These are phyloP conservation scores for Lepilemur ruficaudatus DNA, from an alignment of 2,797 vertebrate genomes.

Conservation along the genomic window DNA sequence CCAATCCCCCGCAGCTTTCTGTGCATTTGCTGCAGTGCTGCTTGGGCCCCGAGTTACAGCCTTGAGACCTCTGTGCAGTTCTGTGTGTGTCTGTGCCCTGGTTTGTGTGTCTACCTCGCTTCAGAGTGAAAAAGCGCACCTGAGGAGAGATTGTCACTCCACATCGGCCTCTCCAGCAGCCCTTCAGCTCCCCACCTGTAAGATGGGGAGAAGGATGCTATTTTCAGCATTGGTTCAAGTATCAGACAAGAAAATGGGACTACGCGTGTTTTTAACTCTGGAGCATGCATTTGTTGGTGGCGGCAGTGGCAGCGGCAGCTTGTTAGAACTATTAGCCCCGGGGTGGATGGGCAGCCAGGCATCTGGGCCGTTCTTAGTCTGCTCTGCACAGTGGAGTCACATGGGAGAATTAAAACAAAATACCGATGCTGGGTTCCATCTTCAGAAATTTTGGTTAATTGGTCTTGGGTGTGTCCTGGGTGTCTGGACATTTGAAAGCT, in stretches of 20 bases:
- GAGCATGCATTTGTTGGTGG: rapidly evolving
- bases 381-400: not conserved
- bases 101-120: not conserved
- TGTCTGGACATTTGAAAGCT: not conserved
- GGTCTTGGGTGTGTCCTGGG: not conserved
- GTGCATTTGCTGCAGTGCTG: not conserved
- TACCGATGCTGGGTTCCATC: not conserved
- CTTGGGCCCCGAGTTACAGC: not conserved
- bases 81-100: not conserved
- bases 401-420: not conserved
- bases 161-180: not conserved
- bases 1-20: not conserved
- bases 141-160: not conserved
- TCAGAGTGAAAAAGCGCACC: not conserved
- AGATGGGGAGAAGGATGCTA: not conserved
- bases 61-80: not conserved
- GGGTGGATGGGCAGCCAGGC: not conserved
- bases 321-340: not conserved
- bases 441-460: not conserved
- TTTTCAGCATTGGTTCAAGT: not conserved
- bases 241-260: not conserved
- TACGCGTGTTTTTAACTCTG: rapidly evolving
- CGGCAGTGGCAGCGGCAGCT: not conserved
- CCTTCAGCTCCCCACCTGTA: not conserved
- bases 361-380: not conserved